Percentiles rank a stretch among this genome's conserved stretches.
Evolutionary conservation across 2,113 vertebrate species (phyloP).

Genomic region (Jacana jacana): DNA sequence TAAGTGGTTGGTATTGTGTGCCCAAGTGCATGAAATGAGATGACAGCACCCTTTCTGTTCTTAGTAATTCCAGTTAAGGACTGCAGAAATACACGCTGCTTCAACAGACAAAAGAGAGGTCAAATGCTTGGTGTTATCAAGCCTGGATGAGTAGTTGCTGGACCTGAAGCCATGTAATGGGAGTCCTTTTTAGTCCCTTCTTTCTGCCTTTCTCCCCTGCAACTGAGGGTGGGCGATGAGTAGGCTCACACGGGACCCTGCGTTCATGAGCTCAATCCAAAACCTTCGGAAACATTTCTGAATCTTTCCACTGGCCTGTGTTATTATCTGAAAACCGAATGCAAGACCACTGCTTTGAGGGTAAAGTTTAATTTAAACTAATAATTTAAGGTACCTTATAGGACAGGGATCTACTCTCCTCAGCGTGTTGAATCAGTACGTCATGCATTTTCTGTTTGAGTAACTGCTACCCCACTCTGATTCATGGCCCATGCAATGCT

Average conservation of each 20-base stretch:
- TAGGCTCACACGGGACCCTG: background rate
- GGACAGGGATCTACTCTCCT: background rate
- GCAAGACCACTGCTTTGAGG: background rate
- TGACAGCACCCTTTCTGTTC: background rate
- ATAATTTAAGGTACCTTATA: background rate
- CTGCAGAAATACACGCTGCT: background rate
- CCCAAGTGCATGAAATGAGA: background rate
- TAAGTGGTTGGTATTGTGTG: background rate
- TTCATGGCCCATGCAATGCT: background rate
- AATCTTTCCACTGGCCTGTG: background rate
- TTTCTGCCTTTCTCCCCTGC: background rate
- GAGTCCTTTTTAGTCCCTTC: background rate
- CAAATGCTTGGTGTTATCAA: rapidly evolving
- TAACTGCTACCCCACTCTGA: background rate
- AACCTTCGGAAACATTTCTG: background rate
- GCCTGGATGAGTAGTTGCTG: background rate
- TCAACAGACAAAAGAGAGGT: background rate
- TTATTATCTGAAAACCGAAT: background rate
- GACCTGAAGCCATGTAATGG: background rate
- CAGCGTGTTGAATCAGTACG: background rate
- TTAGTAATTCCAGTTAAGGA: background rate
- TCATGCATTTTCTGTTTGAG: background rate
- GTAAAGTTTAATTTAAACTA: background rate
- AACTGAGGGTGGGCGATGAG: background rate
- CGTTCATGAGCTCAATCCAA: background rate